A percentile compares a stretch with the other conserved stretches of the same genome.
Conservation (phyloP, 2,888 invertebrate species). For the Cryptocephalus moraei region DNA sequence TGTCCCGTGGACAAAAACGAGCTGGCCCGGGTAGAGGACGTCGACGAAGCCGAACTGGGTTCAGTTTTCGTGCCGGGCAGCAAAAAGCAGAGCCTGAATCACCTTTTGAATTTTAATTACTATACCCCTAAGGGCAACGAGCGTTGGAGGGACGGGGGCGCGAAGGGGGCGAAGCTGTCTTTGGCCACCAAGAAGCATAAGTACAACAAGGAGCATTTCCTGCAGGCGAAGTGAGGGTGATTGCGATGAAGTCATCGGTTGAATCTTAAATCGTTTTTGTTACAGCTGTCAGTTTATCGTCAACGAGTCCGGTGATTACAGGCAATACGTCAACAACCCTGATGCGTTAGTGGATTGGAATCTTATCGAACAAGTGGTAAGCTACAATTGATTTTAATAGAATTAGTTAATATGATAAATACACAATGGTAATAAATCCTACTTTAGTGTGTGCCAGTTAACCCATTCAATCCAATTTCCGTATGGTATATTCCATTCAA, state of each 20-base stretch:
- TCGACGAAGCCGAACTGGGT: constrained; percentile 62
- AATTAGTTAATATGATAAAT: too few relatives aligned
- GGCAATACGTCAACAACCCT: constrained; percentile 68
- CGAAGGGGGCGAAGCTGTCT: constrained; percentile 28
- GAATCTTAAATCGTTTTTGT: constrained; percentile 11
- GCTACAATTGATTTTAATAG: constrained; percentile 27
- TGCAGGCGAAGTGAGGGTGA: constrained; percentile 78
- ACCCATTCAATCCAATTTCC: too few relatives aligned
- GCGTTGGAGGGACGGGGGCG: constrained; percentile 14
- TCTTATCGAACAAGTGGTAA: constrained; percentile 84
- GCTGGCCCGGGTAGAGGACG: constrained; percentile 53
- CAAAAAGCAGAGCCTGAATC: constrained; percentile 87
- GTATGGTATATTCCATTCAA: too few relatives aligned
- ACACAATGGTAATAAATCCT: too few relatives aligned
- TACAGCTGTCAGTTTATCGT: constrained; percentile 92
- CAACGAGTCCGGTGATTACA: constrained; percentile 68
- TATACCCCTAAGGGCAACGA: constrained; percentile 33
- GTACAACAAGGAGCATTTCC: constrained; percentile 87
- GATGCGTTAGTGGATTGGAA: constrained; percentile 89
- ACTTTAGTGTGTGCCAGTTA: too few relatives aligned
- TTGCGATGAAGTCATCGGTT: neutral
- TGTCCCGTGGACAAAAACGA: constrained; percentile 54
- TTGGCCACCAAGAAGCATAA: constrained; percentile 50
- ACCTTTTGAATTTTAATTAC: constrained; percentile 87
- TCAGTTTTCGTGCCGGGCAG: constrained; percentile 75